A percentile compares a stretch with the other conserved stretches of the same genome.
phyloP scores from a whole-genome alignment of 2,888 invertebrate genomes.

The Smittia sp. region DNA sequence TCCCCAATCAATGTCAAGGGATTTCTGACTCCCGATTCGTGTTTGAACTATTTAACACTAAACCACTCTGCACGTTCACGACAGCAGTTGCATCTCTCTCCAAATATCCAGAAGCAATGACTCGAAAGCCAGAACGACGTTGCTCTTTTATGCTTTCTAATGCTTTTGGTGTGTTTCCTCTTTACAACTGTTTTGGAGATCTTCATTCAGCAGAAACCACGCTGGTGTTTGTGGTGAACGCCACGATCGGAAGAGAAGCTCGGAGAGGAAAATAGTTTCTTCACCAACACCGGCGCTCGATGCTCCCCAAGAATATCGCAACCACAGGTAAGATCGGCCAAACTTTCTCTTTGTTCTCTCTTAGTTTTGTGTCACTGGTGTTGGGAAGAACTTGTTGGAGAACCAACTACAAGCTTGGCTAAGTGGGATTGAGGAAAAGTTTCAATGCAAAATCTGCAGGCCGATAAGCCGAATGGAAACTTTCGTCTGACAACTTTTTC shows the following conservation, averaged over 20 bases:
- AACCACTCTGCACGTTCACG: not conserved
- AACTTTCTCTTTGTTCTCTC: too few species aligned
- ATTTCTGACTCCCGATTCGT: not conserved
- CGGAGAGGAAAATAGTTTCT: not conserved
- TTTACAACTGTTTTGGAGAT: not conserved
- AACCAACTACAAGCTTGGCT: too few species aligned
- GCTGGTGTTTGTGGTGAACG: too few species aligned
- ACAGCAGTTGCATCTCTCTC: conserved; percentile 28
- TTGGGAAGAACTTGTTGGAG: too few species aligned
- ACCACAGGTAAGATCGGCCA: too few species aligned
- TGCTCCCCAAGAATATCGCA: too few species aligned
- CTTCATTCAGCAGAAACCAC: too few species aligned
- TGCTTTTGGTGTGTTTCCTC: not conserved
- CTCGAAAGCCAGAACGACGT: conserved; percentile 53
- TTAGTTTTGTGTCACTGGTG: too few species aligned
- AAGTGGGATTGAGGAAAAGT: too few species aligned
- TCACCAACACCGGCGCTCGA: not conserved
- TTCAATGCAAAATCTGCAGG: not conserved
- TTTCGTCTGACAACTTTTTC: too few species aligned
- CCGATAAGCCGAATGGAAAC: not conserved
- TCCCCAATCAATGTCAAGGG: too few species aligned
- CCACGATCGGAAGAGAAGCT: not conserved
- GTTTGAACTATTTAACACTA: not conserved
- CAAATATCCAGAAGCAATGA: conserved; percentile 49
- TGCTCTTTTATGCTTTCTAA: conserved; percentile 54